Conservation (phyloP, 1,140 invertebrate species). For the Lepidurus arcticus region DNA sequence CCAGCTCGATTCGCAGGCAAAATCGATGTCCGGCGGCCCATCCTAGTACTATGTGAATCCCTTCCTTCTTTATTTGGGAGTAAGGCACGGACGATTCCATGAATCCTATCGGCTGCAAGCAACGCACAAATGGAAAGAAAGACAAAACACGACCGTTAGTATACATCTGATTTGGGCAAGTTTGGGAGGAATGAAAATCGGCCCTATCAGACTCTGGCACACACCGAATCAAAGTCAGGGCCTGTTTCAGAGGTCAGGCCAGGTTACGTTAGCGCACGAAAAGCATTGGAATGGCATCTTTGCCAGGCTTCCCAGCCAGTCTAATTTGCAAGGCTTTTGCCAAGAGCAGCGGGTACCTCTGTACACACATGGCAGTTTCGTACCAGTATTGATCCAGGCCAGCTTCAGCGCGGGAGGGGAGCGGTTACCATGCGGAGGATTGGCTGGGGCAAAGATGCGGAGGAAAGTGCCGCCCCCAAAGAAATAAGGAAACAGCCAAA, state of each 20-base stretch:
- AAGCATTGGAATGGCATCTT: no score
- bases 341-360: no score
- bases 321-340: neutral
- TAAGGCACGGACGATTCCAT: constrained; percentile 66
- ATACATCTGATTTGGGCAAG: fast-evolving
- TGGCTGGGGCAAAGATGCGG: no score
- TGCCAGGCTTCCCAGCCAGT: neutral
- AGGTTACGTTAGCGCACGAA: no score
- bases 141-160: no score
- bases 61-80: constrained; percentile 59
- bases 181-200: no score
- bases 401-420: neutral
- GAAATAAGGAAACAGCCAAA: no score
- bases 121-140: constrained; percentile 35
- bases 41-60: constrained; percentile 68
- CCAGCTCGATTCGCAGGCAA: constrained; percentile 69
- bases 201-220: no score
- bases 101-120: constrained; percentile 62
- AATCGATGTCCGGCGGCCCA: constrained; percentile 76
- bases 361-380: neutral
- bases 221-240: no score
- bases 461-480: no score
- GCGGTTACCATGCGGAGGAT: no score
- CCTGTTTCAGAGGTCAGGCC: no score
- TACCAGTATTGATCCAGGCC: neutral